Conservation (phyloP, 2,113 vertebrate species). For the Takifugu flavidus region DNA sequence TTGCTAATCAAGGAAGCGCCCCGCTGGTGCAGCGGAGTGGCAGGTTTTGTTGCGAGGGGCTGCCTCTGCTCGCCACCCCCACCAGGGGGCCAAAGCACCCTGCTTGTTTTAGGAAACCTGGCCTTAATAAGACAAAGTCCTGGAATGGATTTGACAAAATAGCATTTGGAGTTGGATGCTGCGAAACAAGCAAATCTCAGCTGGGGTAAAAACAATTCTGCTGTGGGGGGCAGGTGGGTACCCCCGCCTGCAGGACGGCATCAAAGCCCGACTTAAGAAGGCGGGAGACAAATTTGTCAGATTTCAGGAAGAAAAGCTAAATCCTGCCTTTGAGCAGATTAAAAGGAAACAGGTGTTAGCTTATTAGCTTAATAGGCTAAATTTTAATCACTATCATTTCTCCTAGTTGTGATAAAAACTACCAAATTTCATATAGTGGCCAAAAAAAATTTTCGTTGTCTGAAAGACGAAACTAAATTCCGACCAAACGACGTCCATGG, state of each 20-base stretch:
- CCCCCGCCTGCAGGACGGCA: conserved; percentile 41
- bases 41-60: conserved; percentile 53
- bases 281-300: conserved; percentile 30
- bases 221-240: conserved; percentile 26
- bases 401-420: not conserved
- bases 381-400: conserved; percentile 25
- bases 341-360: conserved; percentile 32
- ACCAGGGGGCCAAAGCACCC: conserved; percentile 37
- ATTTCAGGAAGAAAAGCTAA: conserved; percentile 37
- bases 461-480: too few species aligned
- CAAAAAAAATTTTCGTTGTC: too few species aligned
- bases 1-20: conserved; percentile 57
- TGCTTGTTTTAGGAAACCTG: conserved; percentile 53
- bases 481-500: too few species aligned
- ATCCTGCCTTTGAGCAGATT: conserved; percentile 25
- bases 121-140: conserved; percentile 53
- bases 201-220: conserved; percentile 62
- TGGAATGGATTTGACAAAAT: conserved; percentile 51
- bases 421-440: too few species aligned
- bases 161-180: conserved; percentile 55
- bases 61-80: conserved; percentile 35
- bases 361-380: conserved; percentile 38
- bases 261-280: conserved; percentile 43
- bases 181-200: conserved; percentile 49
- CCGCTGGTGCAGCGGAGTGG: conserved; percentile 57